phyloP scores from a whole-genome alignment of 1,140 invertebrate genomes.

The Plutomurus gul region DNA sequence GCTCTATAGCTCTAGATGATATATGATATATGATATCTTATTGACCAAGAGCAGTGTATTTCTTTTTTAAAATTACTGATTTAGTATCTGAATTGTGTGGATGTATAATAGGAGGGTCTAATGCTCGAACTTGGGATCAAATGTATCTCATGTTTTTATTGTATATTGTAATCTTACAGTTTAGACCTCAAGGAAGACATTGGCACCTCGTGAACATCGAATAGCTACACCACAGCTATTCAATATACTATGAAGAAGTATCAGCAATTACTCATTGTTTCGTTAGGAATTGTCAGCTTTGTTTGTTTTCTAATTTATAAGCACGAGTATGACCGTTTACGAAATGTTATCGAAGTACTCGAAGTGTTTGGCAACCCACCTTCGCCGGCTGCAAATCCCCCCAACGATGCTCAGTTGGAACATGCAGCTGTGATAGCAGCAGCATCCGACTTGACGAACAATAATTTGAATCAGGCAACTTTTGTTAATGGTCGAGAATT shows the following conservation, averaged over 20 bases:
- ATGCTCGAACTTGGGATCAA: no score
- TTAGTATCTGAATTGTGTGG: no score
- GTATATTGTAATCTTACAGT: no score
- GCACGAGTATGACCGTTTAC: conserved; percentile 74
- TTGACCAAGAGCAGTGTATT: no score
- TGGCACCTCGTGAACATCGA: no score
- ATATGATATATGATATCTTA: no score
- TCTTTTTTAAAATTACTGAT: no score
- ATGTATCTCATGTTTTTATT: no score
- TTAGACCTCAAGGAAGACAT: no score
- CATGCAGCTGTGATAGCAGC: background rate
- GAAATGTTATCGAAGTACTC: conserved; percentile 75
- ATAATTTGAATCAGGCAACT: no score
- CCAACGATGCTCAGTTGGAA: background rate
- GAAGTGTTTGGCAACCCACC: conserved; percentile 69
- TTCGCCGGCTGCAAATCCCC: background rate
- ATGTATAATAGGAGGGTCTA: no score
- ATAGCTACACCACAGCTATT: background rate
- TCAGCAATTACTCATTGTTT: conserved; percentile 70
- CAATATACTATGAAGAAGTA: conserved; percentile 74
- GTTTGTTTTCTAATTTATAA: conserved; percentile 73
- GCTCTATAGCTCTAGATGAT: no score
- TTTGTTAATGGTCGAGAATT: background rate
- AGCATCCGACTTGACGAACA: background rate
- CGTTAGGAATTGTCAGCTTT: conserved; percentile 69